Conservation (phyloP, 2,797 vertebrate genomes). For the Hapalemur alaotrensis region DNA sequence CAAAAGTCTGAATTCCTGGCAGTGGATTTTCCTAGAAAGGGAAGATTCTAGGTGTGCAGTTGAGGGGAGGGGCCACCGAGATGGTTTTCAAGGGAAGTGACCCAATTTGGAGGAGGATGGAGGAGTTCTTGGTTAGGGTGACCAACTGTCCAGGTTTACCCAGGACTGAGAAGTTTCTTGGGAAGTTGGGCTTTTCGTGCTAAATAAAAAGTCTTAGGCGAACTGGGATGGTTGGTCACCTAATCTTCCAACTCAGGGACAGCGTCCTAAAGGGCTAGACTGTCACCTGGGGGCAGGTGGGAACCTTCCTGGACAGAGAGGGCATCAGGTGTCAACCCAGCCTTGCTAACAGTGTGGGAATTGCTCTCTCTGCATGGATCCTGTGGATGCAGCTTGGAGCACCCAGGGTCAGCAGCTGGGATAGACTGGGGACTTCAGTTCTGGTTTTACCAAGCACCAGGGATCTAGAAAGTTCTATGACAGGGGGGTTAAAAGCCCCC, state of each 20-base stretch:
- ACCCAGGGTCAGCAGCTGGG: neutral
- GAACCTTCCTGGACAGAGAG: neutral
- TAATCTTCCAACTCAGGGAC: no score
- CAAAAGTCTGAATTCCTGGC: neutral
- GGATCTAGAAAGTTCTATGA: neutral
- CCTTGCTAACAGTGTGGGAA: neutral
- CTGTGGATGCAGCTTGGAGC: rapidly evolving
- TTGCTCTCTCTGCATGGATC: neutral
- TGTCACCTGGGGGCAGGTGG: neutral
- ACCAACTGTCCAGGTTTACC: neutral
- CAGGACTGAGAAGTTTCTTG: neutral
- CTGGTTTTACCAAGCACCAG: neutral
- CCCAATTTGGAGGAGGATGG: neutral
- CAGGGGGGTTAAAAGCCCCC: no score
- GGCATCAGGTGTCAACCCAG: neutral
- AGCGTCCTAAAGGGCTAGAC: neutral
- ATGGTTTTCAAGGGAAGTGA: neutral
- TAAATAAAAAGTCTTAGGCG: neutral
- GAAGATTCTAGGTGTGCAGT: neutral
- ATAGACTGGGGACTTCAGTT: neutral
- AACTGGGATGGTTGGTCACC: neutral
- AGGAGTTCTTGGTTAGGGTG: neutral
- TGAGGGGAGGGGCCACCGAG: no score
- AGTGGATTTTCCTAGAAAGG: neutral
- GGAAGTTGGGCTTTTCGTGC: neutral